Percentiles rank a stretch among this genome's conserved stretches.
Evolutionary conservation across 2,113 vertebrate species (phyloP).

Genomic region (Emydura subglobosa): DNA sequence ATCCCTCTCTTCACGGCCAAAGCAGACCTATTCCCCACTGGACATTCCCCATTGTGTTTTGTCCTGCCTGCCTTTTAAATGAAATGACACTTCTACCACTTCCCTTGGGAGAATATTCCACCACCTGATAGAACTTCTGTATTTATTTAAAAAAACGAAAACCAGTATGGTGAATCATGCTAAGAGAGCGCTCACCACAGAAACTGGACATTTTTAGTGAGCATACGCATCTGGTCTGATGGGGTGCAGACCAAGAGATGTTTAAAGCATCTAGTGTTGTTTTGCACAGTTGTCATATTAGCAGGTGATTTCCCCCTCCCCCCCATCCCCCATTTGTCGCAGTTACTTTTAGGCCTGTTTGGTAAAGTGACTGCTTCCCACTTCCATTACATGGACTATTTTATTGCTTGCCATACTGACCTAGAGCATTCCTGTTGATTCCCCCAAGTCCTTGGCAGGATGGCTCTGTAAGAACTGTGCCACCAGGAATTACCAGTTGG

Average conservation of each 20-base stretch:
- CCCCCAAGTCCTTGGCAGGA: not conserved
- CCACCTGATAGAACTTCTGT: not conserved
- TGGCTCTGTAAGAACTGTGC: not conserved
- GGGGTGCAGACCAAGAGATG: not conserved
- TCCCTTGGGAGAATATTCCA: not conserved
- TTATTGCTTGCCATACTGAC: not conserved
- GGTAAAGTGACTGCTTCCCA: not conserved
- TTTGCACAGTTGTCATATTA: not conserved
- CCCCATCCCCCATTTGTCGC: not conserved
- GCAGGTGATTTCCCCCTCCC: not conserved
- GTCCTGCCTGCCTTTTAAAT: not conserved
- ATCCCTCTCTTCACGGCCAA: not conserved
- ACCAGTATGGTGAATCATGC: not conserved
- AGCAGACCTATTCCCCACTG: not conserved
- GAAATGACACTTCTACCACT: not conserved
- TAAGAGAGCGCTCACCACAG: not conserved
- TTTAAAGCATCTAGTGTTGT: not conserved
- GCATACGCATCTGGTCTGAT: not conserved
- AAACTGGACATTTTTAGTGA: not conserved
- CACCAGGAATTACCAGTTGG: not conserved
- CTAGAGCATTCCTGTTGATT: not conserved
- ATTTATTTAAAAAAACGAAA: not conserved
- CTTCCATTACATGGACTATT: not conserved
- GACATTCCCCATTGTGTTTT: not conserved
- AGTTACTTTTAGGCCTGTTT: not conserved